Evolutionary conservation across 2,797 vertebrate genomes (phyloP).

Genomic region (Macroramphosus scolopax): DNA sequence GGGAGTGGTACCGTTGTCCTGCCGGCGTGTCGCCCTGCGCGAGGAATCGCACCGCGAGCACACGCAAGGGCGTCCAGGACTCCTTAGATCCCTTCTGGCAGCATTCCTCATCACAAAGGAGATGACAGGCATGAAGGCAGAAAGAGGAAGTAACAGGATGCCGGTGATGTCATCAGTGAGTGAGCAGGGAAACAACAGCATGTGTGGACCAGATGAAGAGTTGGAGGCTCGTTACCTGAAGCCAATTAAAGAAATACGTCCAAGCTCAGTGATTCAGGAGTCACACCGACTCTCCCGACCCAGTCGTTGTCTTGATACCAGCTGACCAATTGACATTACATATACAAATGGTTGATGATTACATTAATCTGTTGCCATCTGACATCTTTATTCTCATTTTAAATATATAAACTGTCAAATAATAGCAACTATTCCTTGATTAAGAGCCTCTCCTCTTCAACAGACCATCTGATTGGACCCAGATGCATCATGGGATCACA

Average conservation of each 20-base stretch:
- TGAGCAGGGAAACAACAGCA: conserved; percentile 2
- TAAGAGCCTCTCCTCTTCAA: too few species aligned
- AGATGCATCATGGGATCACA: too few species aligned
- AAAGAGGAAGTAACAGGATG: conserved; percentile 11
- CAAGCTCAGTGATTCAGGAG: not conserved
- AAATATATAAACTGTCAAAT: too few species aligned
- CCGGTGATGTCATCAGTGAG: conserved; percentile 6
- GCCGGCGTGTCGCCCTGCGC: conserved; percentile 7
- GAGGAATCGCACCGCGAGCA: too few species aligned
- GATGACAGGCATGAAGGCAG: not conserved
- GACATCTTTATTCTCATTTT: too few species aligned
- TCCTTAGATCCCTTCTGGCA: not conserved
- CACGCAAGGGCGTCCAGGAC: not conserved
- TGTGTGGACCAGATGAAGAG: conserved; percentile 10
- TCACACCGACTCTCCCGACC: too few species aligned
- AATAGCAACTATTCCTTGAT: too few species aligned
- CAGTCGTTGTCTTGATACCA: too few species aligned
- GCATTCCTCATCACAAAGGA: not conserved
- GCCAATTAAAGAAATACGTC: not conserved
- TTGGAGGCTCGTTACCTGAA: conserved; percentile 2
- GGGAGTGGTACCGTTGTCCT: conserved; percentile 50
- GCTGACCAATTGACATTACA: too few species aligned
- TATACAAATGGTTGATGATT: too few species aligned
- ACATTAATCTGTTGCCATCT: too few species aligned
- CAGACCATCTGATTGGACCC: too few species aligned